These are phyloP conservation scores for Lucinisca nassula DNA, from an alignment of 2,888 invertebrate genomes.

Conservation along the genomic window DNA sequence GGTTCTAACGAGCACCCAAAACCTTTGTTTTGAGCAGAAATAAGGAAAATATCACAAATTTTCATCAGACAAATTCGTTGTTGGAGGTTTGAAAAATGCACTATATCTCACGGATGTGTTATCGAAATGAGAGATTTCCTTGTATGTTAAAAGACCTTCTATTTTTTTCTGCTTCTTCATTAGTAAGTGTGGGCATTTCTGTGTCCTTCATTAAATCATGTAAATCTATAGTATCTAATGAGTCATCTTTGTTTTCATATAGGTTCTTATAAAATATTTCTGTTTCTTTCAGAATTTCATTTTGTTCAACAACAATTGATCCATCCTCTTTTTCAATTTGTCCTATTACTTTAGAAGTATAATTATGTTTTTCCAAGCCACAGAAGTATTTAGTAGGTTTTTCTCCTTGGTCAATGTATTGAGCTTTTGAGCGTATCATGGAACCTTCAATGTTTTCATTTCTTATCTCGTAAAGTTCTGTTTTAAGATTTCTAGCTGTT, in stretches of 20 bases:
- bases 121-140: background rate
- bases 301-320: background rate
- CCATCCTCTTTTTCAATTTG: background rate
- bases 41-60: too few relatives aligned
- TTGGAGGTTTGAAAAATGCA: too few relatives aligned
- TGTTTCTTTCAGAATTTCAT: too few relatives aligned
- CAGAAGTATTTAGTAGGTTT: conserved; percentile 20
- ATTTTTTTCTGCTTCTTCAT: background rate
- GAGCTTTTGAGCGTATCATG: conserved; percentile 9
- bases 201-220: too few relatives aligned
- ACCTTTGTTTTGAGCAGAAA: too few relatives aligned
- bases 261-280: too few relatives aligned
- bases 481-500: background rate
- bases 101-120: too few relatives aligned
- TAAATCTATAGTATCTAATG: background rate
- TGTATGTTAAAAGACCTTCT: background rate
- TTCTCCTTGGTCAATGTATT: conserved; percentile 12
- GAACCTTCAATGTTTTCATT: conserved; percentile 12
- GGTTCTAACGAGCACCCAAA: too few relatives aligned
- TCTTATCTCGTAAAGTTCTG: background rate
- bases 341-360: background rate
- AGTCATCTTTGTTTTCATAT: background rate
- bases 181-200: too few relatives aligned
- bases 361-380: background rate
- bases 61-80: too few relatives aligned